Base-by-base conservation (phyloP, 1,140 invertebrate species). In the Cecropterus lyciades region DNA sequence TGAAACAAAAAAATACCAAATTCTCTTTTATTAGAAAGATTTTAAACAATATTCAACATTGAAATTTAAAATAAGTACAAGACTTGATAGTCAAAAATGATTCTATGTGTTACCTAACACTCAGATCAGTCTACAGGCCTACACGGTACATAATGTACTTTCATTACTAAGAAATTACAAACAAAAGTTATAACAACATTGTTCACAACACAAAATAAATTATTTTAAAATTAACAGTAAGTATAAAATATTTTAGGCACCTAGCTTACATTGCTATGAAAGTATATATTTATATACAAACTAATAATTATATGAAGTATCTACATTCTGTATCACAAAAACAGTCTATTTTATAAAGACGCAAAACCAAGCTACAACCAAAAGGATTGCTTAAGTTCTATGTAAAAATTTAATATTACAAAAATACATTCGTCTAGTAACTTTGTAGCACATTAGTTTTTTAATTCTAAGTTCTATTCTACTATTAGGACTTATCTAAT, bases 151-250 rank as follows among this genome's bases (percentile, higher is more conserved):
- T 27, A 57, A 20, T 43, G 13, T 27, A 57, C 55, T 46, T 17
- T 59, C 27, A 15, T 30, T 59, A 20, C 16, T 48, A 49, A 20
- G n/a, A 48, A 46, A 7, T 53, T 37, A 46, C 30, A 59, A 59
- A 48, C 10, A n/a, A 48, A 49, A 60, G 11, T 59, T 14, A 48
- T 60, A 37, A 60, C 45, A 60, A 60, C 14, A 60, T 51, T 60
- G 42, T 56, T 69, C 70, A 73, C 70, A 73, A 73, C 70, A 69
- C 52, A 53, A 60, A 69, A 73, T 73, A 73, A 73, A 73, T 56
- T 33, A 63, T 69, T 66, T 73, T 43, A 64, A 72, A 72, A 66
- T 57, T 65, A 73, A 73, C 68, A 73, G n/a, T 24, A 42, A n/a
- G n/a, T n/a, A n/a, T 20, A 20, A 70, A 63, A 52, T 66, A 68